Base-by-base conservation (phyloP, 2,113 vertebrate genomes). In the Rhinolophus ferrumequinum region DNA sequence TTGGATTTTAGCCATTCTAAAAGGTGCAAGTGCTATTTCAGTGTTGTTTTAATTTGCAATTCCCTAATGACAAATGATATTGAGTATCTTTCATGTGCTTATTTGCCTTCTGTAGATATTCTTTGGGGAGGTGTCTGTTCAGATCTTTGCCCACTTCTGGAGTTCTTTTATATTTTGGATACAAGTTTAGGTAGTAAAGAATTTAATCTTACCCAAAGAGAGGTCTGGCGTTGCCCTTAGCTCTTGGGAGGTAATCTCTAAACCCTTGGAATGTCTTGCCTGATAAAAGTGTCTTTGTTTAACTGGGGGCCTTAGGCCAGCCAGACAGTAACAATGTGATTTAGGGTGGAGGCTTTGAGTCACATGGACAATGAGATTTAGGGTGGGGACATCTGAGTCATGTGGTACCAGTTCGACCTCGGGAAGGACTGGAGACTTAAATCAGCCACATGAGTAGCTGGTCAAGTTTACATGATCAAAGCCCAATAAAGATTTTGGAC, bases 231-330 rank as follows among this genome's bases (percentile, higher is more conserved):
- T 66, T 62, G 52, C 52, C 60, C 19, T 94, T 77, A 69, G 52
- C 15, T 84, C 21, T 60, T 58, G 8, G 13, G 13, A 47, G 16
- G 41, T 77, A 52, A 83, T 41, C 80, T 84, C 38, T 58, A 76
- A 83, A 56, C 30, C 4, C 8, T 9, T 44, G 69, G 24, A 69
- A 69, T 41, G 50, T 41, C 77, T 35, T 60, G 41, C 8, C 79
- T 84, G 87, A 60, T 94, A 41, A 90, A 94, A 77, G 33, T 77
- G 41, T 69, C 62, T 76, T 41, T 56, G 35, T 79, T 93, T 79
- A 69, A 66, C 35, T 56, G 38, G n/a, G 28, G 38, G 38, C 50
- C 58, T 0, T 35, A 22, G 73, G 38, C 30, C 19, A 66, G 22
- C 28, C 11, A 87, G 30, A 93, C 6, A 79, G 38, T 50, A 90